Conservation (phyloP, 2,113 vertebrate species). For the Emydocephalus ijimae region DNA sequence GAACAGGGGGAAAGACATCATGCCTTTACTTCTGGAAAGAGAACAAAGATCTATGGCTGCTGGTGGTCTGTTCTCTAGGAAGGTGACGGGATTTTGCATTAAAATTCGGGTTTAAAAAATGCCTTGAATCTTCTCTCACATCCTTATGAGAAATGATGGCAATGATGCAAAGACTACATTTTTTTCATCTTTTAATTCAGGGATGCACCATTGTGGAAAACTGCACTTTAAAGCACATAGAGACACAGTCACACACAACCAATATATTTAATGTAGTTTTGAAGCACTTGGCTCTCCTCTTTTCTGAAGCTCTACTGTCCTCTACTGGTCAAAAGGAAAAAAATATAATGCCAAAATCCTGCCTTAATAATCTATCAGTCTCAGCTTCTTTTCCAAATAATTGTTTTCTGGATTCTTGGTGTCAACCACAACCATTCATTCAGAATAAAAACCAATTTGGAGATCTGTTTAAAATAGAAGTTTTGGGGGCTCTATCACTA, state of each 20-base stretch:
- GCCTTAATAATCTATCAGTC: not conserved
- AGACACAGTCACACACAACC: not conserved
- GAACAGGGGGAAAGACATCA: not conserved
- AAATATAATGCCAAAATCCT: not conserved
- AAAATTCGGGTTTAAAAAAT: not conserved
- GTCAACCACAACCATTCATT: not conserved
- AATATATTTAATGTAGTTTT: no score
- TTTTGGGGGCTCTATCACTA: not conserved
- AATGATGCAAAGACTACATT: not conserved
- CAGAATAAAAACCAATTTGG: not conserved
- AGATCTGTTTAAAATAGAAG: not conserved
- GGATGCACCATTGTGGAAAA: not conserved
- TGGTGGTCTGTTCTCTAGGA: not conserved
- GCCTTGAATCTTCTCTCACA: not conserved
- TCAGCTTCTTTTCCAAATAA: not conserved
- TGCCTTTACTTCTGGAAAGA: not conserved
- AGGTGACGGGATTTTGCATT: not conserved
- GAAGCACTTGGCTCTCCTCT: rapidly evolving
- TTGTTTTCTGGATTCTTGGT: not conserved
- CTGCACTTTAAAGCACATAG: not conserved
- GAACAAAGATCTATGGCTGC: not conserved
- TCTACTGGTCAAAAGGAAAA: conserved; percentile 38
- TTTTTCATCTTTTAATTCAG: not conserved
- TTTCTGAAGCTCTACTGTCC: conserved; percentile 47
- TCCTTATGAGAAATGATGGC: not conserved